These are phyloP conservation scores for Caradrina kadenii DNA, from an alignment of 2,888 invertebrate species.

Conservation along the genomic window DNA sequence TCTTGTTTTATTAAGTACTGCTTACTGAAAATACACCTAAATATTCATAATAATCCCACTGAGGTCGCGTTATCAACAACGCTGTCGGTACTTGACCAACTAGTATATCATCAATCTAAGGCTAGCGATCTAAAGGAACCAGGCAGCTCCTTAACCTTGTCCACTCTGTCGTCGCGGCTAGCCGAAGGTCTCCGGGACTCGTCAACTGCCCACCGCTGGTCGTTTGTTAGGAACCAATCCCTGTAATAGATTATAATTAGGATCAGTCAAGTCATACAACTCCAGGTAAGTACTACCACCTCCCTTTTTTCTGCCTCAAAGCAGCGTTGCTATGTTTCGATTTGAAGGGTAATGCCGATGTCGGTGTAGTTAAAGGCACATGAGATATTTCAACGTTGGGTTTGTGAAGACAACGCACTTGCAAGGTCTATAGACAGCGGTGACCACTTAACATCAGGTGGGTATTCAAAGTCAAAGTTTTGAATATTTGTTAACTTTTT, in stretches of 20 bases:
- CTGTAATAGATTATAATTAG: conserved; percentile 73
- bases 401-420: too few relatives aligned
- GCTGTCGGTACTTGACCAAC: background rate
- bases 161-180: conserved; percentile 76
- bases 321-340: too few relatives aligned
- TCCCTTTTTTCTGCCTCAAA: too few relatives aligned
- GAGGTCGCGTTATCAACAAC: conserved; percentile 26
- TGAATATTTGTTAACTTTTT: too few relatives aligned
- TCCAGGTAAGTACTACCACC: too few relatives aligned
- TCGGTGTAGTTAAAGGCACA: too few relatives aligned
- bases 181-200: conserved; percentile 85
- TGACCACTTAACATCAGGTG: too few relatives aligned
- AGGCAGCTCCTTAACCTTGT: conserved; percentile 82
- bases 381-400: too few relatives aligned
- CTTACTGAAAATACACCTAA: conserved; percentile 6
- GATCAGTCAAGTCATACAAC: conserved; percentile 49
- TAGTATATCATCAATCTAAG: conserved; percentile 83
- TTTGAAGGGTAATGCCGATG: too few relatives aligned
- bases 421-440: too few relatives aligned
- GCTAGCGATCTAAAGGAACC: conserved; percentile 91
- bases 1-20: background rate
- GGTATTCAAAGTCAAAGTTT: too few relatives aligned
- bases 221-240: conserved; percentile 90
- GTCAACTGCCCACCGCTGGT: conserved; percentile 91
- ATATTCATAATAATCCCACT: conserved; percentile 5